Evolutionary conservation across 2,113 vertebrate species (phyloP), one percentile per base, ranked within the genome.

Genomic region (Hystrix cristata): DNA sequence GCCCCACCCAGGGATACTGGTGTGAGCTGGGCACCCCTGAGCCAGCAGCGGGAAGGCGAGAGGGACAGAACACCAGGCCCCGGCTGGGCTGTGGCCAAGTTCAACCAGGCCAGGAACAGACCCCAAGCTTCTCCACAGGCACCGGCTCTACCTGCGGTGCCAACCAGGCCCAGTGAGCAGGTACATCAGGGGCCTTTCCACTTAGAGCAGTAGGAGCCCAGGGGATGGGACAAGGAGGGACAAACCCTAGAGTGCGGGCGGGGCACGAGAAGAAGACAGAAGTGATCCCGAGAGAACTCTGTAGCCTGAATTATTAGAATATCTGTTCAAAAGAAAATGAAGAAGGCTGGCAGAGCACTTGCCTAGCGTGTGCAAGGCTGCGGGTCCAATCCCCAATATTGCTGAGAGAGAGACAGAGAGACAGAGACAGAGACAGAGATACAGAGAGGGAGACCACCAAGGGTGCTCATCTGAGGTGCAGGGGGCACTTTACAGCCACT

Each of bases 301-400:
- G 9, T 87, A 57, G 65, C 48, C 76, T 82, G 13, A n/a, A 34
- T 80, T 38, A 76, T 67, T 90, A 59, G 74, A 78, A 80, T 43
- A 71, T 12, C 23, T 74, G 7, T 87, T 65, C n/a, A 59, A 90
- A 87, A 94, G 53, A 90, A 95, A 93, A 27, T 13, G 43, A 92
- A 90, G 69, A 67, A 90, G 72, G 25, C 11, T 29, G 46, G 21
- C 46, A 76, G 72, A 64, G 62, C 2, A 10, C 72, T 76, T 76
- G 72, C 46, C 72, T 51, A 48, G 48, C 13, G 27, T 78, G 27
- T 18, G 7, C 29, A 53, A 78, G 46, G 48, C 48, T 7, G 3
- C 31, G 27, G 23, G 74, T n/a, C 27, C 48, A 53, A 51, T 51
- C 48, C 15, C 25, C 9, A 18, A 27, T 48, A 78, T 18, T 46